Conservation (phyloP, 2,797 vertebrate genomes). For the Semaprochilodus insignis region DNA sequence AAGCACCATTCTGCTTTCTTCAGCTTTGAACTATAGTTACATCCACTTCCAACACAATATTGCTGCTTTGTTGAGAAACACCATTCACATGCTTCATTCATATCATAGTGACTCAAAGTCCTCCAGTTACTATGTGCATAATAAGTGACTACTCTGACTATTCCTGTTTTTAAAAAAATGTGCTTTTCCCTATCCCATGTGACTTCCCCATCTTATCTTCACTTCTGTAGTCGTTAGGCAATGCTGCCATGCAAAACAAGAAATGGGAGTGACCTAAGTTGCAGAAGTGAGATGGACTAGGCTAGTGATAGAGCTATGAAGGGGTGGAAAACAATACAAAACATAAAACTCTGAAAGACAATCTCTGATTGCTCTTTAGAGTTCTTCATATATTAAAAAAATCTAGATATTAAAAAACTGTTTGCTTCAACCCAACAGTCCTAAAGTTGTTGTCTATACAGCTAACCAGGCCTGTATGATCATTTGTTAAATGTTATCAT, state of each 20-base stretch:
- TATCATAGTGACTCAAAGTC: not conserved
- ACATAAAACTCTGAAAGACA: no score
- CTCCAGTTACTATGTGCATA: not conserved
- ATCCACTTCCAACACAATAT: not conserved
- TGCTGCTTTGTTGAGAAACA: not conserved
- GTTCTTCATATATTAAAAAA: no score
- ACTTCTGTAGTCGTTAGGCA: not conserved
- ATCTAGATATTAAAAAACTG: no score
- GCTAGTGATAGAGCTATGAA: not conserved
- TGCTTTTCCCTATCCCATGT: not conserved
- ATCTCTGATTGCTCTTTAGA: no score
- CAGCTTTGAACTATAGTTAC: not conserved
- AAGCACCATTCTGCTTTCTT: not conserved
- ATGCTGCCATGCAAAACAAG: not conserved
- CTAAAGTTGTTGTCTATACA: no score
- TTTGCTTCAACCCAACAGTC: no score
- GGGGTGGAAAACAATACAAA: not conserved
- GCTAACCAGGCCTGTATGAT: no score
- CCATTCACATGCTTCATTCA: not conserved
- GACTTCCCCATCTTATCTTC: constrained; percentile 10
- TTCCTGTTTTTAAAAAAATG: not conserved
- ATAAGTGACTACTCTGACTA: not conserved
- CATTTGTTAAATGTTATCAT: no score
- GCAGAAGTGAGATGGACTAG: not conserved
- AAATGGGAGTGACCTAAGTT: not conserved